These are phyloP conservation scores for Adrianichthys oophorus DNA, from an alignment of 2,797 vertebrate genomes.

Conservation along the genomic window DNA sequence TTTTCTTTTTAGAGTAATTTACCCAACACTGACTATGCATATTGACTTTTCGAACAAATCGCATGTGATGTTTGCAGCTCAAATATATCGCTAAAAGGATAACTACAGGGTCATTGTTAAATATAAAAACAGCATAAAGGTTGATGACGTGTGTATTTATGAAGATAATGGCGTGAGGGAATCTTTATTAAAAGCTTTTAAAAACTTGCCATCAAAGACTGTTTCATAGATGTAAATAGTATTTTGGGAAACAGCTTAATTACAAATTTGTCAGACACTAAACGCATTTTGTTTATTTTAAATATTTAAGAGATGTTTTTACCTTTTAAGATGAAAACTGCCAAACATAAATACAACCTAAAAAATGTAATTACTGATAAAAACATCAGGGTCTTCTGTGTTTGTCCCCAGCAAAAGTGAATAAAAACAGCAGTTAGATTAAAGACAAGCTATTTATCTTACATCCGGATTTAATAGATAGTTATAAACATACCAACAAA, in stretches of 20 bases:
- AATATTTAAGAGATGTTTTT: conserved; percentile 5
- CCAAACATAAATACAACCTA: conserved; percentile 17
- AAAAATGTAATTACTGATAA: conserved; percentile 34
- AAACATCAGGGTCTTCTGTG: conserved; percentile 35
- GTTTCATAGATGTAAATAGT: background rate
- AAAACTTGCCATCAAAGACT: background rate
- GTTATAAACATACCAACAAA: conserved; percentile 5
- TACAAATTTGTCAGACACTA: conserved; percentile 1
- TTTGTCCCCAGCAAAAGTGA: conserved; percentile 44
- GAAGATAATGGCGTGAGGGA: no score
- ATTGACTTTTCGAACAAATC: no score
- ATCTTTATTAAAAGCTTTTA: no score
- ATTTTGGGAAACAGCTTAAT: background rate
- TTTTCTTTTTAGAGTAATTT: no score
- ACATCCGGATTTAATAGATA: background rate
- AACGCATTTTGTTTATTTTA: conserved; percentile 11
- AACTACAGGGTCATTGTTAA: no score
- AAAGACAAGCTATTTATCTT: conserved; percentile 5
- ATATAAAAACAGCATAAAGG: no score
- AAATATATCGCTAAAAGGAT: no score
- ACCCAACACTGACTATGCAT: no score
- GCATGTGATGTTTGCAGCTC: no score
- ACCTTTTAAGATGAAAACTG: conserved; percentile 21
- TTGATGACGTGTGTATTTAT: no score
- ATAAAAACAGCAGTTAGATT: conserved; percentile 35